Percentiles rank a stretch among this genome's conserved stretches.
Evolutionary conservation across 2,113 vertebrate species (phyloP).

Genomic region (Erythrolamprus reginae): DNA sequence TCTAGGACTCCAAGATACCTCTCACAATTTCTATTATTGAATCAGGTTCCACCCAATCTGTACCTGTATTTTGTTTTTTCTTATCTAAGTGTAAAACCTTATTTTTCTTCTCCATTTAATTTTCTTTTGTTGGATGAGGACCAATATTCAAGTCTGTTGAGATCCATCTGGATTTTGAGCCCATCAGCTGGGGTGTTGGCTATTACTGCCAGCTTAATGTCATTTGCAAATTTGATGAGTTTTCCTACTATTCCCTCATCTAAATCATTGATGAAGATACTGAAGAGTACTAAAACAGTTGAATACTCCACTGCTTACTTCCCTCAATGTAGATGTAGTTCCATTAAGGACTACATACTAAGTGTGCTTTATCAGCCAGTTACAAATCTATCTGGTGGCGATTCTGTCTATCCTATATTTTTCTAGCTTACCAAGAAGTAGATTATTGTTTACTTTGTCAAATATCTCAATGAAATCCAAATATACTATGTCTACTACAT

Average conservation of each 20-base stretch:
- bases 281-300: neutral
- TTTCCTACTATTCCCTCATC: neutral
- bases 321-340: neutral
- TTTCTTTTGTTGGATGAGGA: neutral
- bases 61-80: neutral
- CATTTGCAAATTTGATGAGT: neutral
- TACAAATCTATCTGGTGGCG: no score
- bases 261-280: neutral
- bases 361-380: no score
- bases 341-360: no score
- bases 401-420: no score
- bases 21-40: neutral
- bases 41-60: neutral
- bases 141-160: neutral
- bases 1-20: neutral
- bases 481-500: no score
- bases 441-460: no score
- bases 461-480: no score
- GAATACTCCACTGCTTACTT: neutral
- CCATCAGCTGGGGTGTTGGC: neutral
- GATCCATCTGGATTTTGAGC: neutral
- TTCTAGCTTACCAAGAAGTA: no score
- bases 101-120: neutral
- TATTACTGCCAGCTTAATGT: neutral
- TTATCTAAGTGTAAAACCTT: neutral